A percentile compares a stretch with the other conserved stretches of the same genome.
Evolutionary conservation across 64 coral and sea anemone genomes (phyloP).

Genomic region (Stylophora pistillata): DNA sequence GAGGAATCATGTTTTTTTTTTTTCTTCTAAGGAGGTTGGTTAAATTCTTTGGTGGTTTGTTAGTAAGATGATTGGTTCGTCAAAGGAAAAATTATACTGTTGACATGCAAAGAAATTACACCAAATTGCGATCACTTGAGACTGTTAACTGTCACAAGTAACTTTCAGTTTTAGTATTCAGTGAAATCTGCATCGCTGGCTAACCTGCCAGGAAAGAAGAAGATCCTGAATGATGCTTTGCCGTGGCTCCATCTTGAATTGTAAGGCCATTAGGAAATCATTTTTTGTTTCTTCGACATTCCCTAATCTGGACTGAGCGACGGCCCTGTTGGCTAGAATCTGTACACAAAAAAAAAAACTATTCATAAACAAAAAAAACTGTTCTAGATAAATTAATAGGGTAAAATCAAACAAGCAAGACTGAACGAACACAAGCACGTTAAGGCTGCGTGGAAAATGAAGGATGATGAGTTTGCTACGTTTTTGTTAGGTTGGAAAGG

Average conservation of each 20-base stretch:
- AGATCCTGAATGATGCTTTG: constrained; percentile 86
- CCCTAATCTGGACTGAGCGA: constrained; percentile 63
- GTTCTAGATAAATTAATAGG: not conserved
- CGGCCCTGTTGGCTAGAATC: constrained; percentile 87
- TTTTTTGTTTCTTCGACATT: constrained; percentile 67
- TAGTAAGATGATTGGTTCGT: too few relatives aligned
- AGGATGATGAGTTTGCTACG: too few relatives aligned
- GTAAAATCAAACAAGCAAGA: too few relatives aligned
- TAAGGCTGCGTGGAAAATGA: too few relatives aligned
- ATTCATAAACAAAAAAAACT: not conserved
- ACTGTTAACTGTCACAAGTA: too few relatives aligned
- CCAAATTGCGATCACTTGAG: not conserved
- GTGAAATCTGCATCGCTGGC: not conserved
- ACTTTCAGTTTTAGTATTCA: not conserved
- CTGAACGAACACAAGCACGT: too few relatives aligned
- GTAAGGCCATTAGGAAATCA: constrained; percentile 82
- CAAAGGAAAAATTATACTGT: too few relatives aligned
- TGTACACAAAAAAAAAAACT: not conserved
- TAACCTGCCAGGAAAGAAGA: constrained; percentile 83
- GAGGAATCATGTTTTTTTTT: too few relatives aligned
- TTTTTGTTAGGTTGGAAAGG: too few relatives aligned
- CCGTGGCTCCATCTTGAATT: constrained; percentile 85
- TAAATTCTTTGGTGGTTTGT: too few relatives aligned
- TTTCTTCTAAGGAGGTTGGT: too few relatives aligned
- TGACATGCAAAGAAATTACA: too few relatives aligned